Conservation (phyloP, 2,113 vertebrate species). For the Eurystomus gularis region DNA sequence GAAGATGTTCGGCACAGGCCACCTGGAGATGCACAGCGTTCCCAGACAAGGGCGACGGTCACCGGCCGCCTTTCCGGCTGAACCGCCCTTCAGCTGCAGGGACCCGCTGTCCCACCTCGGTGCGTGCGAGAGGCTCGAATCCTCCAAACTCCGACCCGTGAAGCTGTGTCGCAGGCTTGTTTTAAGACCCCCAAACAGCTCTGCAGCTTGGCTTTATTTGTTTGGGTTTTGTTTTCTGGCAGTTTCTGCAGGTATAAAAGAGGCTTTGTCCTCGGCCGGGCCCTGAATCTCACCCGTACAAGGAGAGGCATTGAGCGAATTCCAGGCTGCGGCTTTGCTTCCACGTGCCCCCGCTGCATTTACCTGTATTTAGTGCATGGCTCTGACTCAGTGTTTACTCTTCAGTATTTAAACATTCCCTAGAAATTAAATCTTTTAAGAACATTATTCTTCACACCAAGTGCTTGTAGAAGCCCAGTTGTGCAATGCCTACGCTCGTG, state of each 20-base stretch:
- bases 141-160: fast-evolving
- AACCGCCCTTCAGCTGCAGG: background rate
- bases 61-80: no score
- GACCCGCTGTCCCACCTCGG: no score
- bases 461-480: conserved; percentile 33
- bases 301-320: conserved; percentile 39
- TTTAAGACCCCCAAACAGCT: background rate
- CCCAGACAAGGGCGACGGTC: no score
- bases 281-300: background rate
- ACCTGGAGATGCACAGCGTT: background rate
- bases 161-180: background rate
- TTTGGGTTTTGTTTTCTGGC: conserved; percentile 21
- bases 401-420: conserved; percentile 42
- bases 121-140: background rate
- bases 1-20: no score
- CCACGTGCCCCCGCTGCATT: conserved; percentile 33
- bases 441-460: conserved; percentile 38
- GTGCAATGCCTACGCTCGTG: conserved; percentile 37
- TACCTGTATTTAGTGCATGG: conserved; percentile 44
- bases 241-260: conserved; percentile 7
- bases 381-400: conserved; percentile 40
- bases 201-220: background rate
- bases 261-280: conserved; percentile 16
- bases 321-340: conserved; percentile 39
- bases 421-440: conserved; percentile 52